Evolutionary conservation across 1,140 invertebrate species (phyloP).

Genomic region (Drosophila serrata): DNA sequence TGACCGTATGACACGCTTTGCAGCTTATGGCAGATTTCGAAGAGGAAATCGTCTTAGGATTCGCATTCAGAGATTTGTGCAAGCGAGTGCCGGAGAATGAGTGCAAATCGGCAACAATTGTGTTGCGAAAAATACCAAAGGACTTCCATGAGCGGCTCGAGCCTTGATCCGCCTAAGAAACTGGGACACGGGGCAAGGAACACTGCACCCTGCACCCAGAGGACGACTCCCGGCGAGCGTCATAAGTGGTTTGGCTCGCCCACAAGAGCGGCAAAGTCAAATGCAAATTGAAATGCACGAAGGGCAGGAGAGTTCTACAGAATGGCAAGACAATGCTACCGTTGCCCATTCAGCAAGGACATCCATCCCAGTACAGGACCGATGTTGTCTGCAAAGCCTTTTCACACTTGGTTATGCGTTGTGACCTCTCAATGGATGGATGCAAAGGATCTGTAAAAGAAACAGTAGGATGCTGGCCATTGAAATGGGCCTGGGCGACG

Average conservation of each 20-base stretch:
- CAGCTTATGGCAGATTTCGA: slow-evolving; percentile 76
- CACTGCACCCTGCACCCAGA: not conserved
- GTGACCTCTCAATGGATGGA: slow-evolving; percentile 44
- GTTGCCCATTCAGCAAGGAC: slow-evolving; percentile 14
- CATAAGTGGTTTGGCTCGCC: slow-evolving; percentile 73
- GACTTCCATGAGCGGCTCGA: slow-evolving; percentile 24
- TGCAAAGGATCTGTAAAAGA: slow-evolving; percentile 50
- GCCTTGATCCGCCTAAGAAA: slow-evolving; percentile 61
- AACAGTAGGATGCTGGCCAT: slow-evolving; percentile 58
- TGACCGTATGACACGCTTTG: slow-evolving; percentile 80
- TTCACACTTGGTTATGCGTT: slow-evolving; percentile 70
- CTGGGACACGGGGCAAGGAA: slow-evolving; percentile 16
- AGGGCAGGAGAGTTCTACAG: slow-evolving; percentile 45
- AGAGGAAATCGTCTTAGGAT: slow-evolving; percentile 66
- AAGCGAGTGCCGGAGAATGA: slow-evolving; percentile 55
- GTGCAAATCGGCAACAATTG: slow-evolving; percentile 65
- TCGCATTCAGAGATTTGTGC: slow-evolving; percentile 59
- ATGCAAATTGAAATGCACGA: slow-evolving; percentile 79
- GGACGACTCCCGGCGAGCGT: slow-evolving; percentile 26
- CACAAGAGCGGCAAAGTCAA: slow-evolving; percentile 69
- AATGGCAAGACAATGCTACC: slow-evolving; percentile 52
- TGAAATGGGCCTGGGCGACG: slow-evolving; percentile 34
- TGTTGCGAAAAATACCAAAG: slow-evolving; percentile 18
- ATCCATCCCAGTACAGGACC: not conserved
- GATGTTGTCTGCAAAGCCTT: slow-evolving; percentile 64